These are phyloP conservation scores for Scolopax mira DNA, from an alignment of 2,113 vertebrate genomes.

Conservation along the genomic window DNA sequence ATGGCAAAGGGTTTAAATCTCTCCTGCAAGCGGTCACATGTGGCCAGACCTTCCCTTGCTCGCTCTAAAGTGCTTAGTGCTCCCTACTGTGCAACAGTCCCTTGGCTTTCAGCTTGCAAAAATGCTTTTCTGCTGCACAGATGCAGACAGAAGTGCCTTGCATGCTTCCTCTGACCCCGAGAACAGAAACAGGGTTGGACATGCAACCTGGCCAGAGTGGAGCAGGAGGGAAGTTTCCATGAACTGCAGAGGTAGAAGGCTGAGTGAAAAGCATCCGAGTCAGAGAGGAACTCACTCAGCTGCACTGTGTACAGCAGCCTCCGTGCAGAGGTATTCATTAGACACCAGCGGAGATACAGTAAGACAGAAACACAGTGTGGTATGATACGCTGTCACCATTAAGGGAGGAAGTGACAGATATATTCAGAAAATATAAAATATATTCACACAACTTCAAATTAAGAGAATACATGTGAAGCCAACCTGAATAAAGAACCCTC, in stretches of 20 bases:
- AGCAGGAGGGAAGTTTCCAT: background rate
- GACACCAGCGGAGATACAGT: background rate
- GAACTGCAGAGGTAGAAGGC: background rate
- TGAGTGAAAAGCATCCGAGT: background rate
- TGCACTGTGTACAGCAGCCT: conserved; percentile 4
- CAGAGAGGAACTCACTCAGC: background rate
- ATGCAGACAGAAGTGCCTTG: background rate
- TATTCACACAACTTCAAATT: background rate
- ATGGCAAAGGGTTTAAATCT: background rate
- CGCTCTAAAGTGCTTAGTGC: background rate
- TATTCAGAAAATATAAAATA: conserved; percentile 3
- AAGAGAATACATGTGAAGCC: background rate
- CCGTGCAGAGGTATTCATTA: conserved; percentile 47
- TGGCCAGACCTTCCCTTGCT: background rate
- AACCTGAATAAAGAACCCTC: background rate
- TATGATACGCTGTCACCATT: conserved; percentile 38
- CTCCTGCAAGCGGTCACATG: rapidly evolving
- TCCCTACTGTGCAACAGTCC: rapidly evolving
- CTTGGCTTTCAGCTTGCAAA: background rate
- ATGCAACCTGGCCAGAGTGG: background rate
- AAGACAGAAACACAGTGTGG: conserved; percentile 18
- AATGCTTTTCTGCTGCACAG: background rate
- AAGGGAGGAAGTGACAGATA: conserved; percentile 34
- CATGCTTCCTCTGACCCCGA: background rate
- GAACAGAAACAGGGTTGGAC: background rate